These are phyloP conservation scores for Clanis bilineata DNA, from an alignment of 2,888 invertebrate species.

Conservation along the genomic window DNA sequence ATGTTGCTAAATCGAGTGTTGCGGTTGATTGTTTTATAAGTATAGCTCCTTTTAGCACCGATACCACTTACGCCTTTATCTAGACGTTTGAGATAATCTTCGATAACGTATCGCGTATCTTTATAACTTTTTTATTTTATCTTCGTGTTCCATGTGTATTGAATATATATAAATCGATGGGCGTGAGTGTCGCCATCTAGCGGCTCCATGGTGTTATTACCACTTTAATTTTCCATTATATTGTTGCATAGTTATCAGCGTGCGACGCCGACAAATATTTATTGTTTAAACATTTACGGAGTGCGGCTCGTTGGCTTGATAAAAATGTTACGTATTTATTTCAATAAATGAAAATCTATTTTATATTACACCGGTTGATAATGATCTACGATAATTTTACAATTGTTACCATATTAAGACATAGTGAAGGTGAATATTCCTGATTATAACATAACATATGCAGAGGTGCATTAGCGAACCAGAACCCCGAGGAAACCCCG, in stretches of 20 bases:
- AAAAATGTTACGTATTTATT: conserved; percentile 24
- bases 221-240: conserved; percentile 25
- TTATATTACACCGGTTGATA: background rate
- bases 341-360: background rate
- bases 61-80: conserved; percentile 49
- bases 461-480: too few species aligned
- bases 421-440: background rate
- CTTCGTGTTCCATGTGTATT: conserved; percentile 10
- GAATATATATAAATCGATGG: background rate
- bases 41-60: conserved; percentile 32
- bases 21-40: conserved; percentile 32
- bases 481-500: too few species aligned
- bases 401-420: background rate
- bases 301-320: conserved; percentile 17
- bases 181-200: conserved; percentile 10
- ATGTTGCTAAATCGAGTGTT: conserved; percentile 33
- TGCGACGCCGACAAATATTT: conserved; percentile 30
- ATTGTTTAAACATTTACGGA: conserved; percentile 26
- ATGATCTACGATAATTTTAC: background rate
- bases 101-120: conserved; percentile 45
- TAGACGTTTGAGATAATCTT: conserved; percentile 53
- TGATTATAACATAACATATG: too few species aligned
- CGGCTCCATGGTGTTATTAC: background rate
- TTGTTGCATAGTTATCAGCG: conserved; percentile 18
- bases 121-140: conserved; percentile 27